Percentiles rank a stretch among this genome's conserved stretches.
Evolutionary conservation across 2,888 invertebrate species (phyloP).

Genomic region (Rhagonycha fulva): DNA sequence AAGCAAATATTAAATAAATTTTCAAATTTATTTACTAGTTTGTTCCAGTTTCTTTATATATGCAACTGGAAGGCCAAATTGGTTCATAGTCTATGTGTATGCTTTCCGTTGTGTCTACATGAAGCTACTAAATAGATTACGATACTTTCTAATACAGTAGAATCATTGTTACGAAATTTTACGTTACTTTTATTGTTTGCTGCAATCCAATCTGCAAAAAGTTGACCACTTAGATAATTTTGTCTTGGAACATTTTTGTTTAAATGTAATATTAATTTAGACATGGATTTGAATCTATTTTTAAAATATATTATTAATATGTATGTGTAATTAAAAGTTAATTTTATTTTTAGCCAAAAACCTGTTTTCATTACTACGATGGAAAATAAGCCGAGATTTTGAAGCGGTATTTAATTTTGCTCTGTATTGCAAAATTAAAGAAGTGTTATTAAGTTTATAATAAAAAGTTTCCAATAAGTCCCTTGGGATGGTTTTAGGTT

Average conservation of each 20-base stretch:
- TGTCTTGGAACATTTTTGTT: background rate
- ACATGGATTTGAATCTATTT: background rate
- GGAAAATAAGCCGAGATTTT: too few relatives aligned
- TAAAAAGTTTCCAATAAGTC: too few relatives aligned
- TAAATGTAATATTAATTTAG: background rate
- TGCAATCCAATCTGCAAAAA: constrained; percentile 17
- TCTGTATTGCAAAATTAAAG: too few relatives aligned
- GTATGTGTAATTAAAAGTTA: too few relatives aligned
- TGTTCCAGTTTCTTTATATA: constrained; percentile 10
- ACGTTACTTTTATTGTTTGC: constrained; percentile 14
- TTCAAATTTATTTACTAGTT: constrained; percentile 2
- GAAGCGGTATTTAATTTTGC: too few relatives aligned
- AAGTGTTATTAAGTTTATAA: too few relatives aligned
- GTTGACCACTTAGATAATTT: background rate
- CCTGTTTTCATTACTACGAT: too few relatives aligned
- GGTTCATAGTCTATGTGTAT: constrained; percentile 11
- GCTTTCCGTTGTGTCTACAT: background rate
- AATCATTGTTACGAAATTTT: constrained; percentile 6
- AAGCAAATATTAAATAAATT: constrained; percentile 18
- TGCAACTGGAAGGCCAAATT: constrained; percentile 12
- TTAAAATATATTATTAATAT: background rate
- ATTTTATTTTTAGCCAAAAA: too few relatives aligned
- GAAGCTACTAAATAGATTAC: background rate
- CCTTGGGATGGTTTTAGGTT: too few relatives aligned
- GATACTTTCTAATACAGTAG: background rate